Conservation (phyloP, 2,888 invertebrate species). For the Synergus laeviventris region DNA sequence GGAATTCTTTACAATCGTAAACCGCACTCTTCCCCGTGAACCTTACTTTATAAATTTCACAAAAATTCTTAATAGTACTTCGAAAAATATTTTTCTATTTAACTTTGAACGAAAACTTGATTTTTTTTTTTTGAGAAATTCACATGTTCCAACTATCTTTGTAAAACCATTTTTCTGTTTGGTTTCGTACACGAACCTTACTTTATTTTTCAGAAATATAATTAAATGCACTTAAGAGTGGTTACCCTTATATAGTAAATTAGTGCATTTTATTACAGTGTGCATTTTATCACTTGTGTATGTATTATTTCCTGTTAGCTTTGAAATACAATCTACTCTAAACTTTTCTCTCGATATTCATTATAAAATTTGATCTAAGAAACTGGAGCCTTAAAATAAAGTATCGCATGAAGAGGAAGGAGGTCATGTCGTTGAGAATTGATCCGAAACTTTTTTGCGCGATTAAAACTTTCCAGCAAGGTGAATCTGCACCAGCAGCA, state of each 20-base stretch:
- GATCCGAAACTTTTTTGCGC: slow-evolving; percentile 3
- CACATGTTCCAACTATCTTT: no score
- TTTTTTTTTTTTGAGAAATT: background rate
- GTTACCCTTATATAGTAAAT: no score
- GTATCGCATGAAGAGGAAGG: background rate
- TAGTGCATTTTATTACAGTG: no score
- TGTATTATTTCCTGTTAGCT: slow-evolving; percentile 12
- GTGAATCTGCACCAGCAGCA: background rate
- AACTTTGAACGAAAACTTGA: background rate
- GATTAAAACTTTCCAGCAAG: slow-evolving; percentile 20
- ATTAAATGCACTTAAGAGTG: no score
- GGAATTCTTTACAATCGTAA: background rate
- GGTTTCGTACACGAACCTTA: no score
- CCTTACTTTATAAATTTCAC: no score
- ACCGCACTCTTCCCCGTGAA: background rate
- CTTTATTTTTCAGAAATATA: no score
- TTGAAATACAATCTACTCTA: slow-evolving; percentile 19
- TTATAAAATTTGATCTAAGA: background rate
- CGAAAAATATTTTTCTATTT: background rate
- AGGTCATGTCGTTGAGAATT: background rate
- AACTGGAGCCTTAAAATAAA: slow-evolving; percentile 21
- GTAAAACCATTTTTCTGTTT: no score
- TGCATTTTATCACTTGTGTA: no score
- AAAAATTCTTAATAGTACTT: background rate
- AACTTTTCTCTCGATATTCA: slow-evolving; percentile 32